Conservation (phyloP, 53 echinoderm and acorn worm genomes). For the Paracentrotus lividus region DNA sequence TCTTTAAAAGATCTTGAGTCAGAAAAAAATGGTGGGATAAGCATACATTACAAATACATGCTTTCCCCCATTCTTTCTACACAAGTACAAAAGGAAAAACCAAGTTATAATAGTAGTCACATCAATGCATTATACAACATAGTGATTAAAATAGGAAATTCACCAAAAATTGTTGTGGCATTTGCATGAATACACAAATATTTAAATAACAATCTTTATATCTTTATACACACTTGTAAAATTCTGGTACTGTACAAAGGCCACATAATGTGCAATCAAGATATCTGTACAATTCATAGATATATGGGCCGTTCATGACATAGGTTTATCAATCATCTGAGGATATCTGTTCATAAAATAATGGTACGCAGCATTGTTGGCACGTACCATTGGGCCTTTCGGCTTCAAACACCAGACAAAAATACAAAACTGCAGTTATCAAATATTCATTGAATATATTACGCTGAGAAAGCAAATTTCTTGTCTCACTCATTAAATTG, state of each 20-base stretch:
- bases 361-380: not conserved
- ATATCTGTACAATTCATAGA: constrained; percentile 59
- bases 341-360: not conserved
- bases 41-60: constrained; percentile 37
- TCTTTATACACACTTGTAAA: constrained; percentile 64
- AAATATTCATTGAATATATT: not conserved
- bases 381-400: not conserved
- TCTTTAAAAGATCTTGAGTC: constrained; percentile 67
- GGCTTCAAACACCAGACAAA: not conserved
- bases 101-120: constrained; percentile 54
- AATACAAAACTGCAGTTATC: not conserved
- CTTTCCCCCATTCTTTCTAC: constrained; percentile 15
- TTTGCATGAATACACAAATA: constrained; percentile 69
- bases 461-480: not conserved
- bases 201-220: constrained; percentile 62
- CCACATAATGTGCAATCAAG: constrained; percentile 48
- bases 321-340: not conserved
- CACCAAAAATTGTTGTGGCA: constrained; percentile 28
- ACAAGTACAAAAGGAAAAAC: constrained; percentile 62
- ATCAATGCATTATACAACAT: constrained; percentile 63
- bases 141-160: constrained; percentile 60
- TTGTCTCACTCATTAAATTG: not conserved
- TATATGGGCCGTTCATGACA: constrained; percentile 45
- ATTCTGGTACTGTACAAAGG: constrained; percentile 71
- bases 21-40: constrained; percentile 28